phyloP scores from a whole-genome alignment of 2,888 invertebrate species.

The Meliscaeva auricollis region DNA sequence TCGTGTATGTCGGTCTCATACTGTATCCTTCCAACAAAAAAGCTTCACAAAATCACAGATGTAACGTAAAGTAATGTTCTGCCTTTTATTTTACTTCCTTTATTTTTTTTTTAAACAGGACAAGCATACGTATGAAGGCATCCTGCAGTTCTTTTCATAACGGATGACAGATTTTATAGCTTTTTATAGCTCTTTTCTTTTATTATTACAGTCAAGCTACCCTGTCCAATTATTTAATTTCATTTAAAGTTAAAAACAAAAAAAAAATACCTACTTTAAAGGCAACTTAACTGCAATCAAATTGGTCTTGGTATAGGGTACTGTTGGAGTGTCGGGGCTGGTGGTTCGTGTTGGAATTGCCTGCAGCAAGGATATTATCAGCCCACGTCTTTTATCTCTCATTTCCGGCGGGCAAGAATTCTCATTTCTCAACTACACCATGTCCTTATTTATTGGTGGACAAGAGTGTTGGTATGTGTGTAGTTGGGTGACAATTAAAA shows the following conservation, averaged over 20 bases:
- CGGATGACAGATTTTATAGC: constrained; percentile 41
- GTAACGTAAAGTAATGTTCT: constrained; percentile 49
- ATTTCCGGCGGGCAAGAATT: constrained; percentile 37
- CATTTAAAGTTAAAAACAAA: constrained; percentile 28
- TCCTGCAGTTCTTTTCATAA: constrained; percentile 29
- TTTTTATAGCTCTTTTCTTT: constrained; percentile 28
- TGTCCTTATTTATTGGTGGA: background rate
- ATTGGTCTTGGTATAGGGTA: background rate
- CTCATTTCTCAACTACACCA: constrained; percentile 3
- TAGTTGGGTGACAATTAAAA: constrained; percentile 62
- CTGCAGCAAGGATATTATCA: constrained; percentile 56
- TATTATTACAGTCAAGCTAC: constrained; percentile 43
- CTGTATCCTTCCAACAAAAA: constrained; percentile 17
- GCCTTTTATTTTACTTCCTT: constrained; percentile 13
- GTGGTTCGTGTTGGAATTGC: constrained; percentile 5
- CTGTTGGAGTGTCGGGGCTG: constrained; percentile 18
- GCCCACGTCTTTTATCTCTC: constrained; percentile 40
- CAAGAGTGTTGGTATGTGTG: background rate
- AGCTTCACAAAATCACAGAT: constrained; percentile 13
- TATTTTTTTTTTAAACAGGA: background rate
- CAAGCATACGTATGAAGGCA: background rate
- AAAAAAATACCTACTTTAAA: constrained; percentile 10
- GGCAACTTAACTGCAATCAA: constrained; percentile 64
- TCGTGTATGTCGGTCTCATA: too few species aligned
- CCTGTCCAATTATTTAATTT: constrained; percentile 61